phyloP scores from a whole-genome alignment of 2,888 invertebrate species.

The Aporophyla nigra region DNA sequence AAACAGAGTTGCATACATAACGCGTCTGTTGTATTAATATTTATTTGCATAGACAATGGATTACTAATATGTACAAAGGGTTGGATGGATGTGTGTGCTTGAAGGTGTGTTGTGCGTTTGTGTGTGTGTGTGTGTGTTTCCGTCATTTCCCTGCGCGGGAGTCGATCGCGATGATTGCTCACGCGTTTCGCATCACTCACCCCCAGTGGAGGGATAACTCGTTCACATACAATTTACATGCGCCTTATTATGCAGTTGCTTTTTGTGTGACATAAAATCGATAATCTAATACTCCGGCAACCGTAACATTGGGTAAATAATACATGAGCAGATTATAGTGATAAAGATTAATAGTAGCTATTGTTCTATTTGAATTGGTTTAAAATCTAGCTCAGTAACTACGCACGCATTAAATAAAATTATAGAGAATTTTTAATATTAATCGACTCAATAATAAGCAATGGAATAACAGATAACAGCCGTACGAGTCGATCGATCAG shows the following conservation, averaged over 20 bases:
- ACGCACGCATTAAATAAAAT: conserved; percentile 21
- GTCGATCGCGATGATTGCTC: conserved; percentile 89
- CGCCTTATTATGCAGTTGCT: conserved; percentile 80
- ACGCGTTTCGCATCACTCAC: conserved; percentile 90
- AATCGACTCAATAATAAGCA: conserved; percentile 13
- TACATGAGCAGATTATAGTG: conserved; percentile 59
- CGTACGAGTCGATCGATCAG: too few species aligned
- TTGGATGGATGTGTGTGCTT: conserved; percentile 56
- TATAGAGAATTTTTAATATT: conserved; percentile 1
- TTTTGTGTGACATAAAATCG: conserved; percentile 82
- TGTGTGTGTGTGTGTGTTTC: conserved; percentile 81
- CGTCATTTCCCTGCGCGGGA: conserved; percentile 87
- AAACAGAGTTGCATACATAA: conserved; percentile 79
- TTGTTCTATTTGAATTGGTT: conserved; percentile 52
- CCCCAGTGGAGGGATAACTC: conserved; percentile 85
- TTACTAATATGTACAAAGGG: conserved; percentile 74
- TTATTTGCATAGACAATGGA: conserved; percentile 87
- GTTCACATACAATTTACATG: conserved; percentile 89
- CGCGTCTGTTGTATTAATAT: conserved; percentile 79
- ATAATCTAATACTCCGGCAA: conserved; percentile 80
- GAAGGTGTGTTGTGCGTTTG: conserved; percentile 57
- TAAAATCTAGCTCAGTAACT: conserved; percentile 22
- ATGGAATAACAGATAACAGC: neutral
- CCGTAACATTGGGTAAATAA: conserved; percentile 58
- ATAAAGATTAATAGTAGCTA: conserved; percentile 52